Percentiles rank a stretch among this genome's conserved stretches.
phyloP scores from a whole-genome alignment of 2,113 vertebrate genomes.

The Peromyscus maniculatus region DNA sequence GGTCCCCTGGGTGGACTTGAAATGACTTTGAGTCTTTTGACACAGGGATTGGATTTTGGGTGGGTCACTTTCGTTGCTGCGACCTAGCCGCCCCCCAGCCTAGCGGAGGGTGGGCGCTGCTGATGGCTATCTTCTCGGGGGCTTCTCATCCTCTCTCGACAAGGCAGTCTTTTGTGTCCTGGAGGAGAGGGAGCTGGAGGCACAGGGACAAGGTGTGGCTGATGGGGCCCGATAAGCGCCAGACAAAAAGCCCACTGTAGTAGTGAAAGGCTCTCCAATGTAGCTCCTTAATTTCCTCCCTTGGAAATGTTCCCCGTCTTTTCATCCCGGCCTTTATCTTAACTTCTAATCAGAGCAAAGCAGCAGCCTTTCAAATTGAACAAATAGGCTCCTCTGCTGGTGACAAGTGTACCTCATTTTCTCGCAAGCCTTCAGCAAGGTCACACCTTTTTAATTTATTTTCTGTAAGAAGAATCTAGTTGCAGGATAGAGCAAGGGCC shows the following conservation, averaged over 20 bases:
- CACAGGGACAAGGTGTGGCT: slow-evolving; percentile 89
- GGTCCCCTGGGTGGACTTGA: background rate
- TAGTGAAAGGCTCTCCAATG: slow-evolving; percentile 91
- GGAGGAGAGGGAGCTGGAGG: slow-evolving; percentile 81
- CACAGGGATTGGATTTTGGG: slow-evolving; percentile 50
- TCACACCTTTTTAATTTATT: slow-evolving; percentile 98
- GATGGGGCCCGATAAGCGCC: slow-evolving; percentile 89
- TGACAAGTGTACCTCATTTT: slow-evolving; percentile 98
- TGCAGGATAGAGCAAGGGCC: slow-evolving; percentile 92
- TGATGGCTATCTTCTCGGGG: slow-evolving; percentile 34
- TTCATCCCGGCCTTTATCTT: slow-evolving; percentile 93
- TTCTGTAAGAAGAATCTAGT: slow-evolving; percentile 93
- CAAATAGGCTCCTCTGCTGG: slow-evolving; percentile 94
- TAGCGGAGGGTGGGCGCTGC: slow-evolving; percentile 43
- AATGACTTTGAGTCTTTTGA: slow-evolving; percentile 65
- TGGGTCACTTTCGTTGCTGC: slow-evolving; percentile 63
- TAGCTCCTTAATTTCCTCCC: slow-evolving; percentile 94
- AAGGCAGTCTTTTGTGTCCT: slow-evolving; percentile 87
- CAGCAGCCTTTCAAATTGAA: slow-evolving; percentile 95
- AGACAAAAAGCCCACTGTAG: slow-evolving; percentile 88
- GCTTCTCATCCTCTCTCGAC: slow-evolving; percentile 75
- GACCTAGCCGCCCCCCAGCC: slow-evolving; percentile 25
- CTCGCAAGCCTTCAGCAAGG: slow-evolving; percentile 96
- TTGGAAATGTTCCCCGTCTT: slow-evolving; percentile 90
- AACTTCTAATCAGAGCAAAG: slow-evolving; percentile 89